phyloP scores from a whole-genome alignment of 1,140 invertebrate species.

The Eriosoma lanigerum region DNA sequence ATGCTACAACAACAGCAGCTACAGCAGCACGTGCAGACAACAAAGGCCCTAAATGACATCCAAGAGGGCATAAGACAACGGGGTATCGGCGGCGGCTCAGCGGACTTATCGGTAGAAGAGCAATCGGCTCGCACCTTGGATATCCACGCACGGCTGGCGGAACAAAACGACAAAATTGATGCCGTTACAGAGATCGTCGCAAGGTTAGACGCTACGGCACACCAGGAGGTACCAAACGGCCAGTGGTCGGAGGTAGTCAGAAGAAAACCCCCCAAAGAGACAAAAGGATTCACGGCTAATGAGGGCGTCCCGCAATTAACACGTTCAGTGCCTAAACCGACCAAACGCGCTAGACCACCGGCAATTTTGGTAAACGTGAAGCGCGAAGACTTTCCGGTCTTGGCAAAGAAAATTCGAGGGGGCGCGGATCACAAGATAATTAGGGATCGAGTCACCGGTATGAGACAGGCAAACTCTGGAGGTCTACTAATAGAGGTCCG shows the following conservation, averaged over 20 bases:
- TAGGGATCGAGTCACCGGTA: not conserved
- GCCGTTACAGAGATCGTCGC: no score
- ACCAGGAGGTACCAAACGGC: no score
- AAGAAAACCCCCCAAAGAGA: conserved; percentile 1
- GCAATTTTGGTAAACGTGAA: not conserved
- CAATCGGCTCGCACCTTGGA: no score
- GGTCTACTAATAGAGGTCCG: not conserved
- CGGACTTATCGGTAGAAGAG: no score
- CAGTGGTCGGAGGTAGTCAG: not conserved
- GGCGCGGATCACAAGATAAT: not conserved
- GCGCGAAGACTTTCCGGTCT: not conserved
- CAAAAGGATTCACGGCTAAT: no score
- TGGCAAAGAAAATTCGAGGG: not conserved
- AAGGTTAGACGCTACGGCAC: no score
- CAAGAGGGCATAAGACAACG: no score
- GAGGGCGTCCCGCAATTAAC: not conserved
- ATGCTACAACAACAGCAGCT: not conserved
- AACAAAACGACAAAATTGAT: no score
- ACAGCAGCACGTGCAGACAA: not conserved
- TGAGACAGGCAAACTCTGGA: not conserved
- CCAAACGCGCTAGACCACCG: not conserved
- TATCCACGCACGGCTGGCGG: no score
- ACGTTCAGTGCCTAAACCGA: not conserved
- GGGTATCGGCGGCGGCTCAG: no score
- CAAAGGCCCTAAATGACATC: no score